Percentiles rank a stretch among this genome's conserved stretches.
Evolutionary conservation across 2,797 vertebrate species (phyloP).

Genomic region (Leptoclinus maculatus): DNA sequence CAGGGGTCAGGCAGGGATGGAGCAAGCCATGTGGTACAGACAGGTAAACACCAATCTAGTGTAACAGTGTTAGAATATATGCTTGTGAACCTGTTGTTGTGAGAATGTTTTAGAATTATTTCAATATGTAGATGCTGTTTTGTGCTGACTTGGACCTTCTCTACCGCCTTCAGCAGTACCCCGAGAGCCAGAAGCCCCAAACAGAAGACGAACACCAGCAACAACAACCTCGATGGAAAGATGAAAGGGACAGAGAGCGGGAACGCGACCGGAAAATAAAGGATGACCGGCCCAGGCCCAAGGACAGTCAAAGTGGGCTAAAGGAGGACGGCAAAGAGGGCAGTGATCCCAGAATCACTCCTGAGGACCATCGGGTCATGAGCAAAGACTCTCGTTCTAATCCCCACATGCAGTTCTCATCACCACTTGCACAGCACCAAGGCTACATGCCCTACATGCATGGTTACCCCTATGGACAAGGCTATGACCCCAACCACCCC

Average conservation of each 20-base stretch:
- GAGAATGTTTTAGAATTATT: slow-evolving; percentile 10
- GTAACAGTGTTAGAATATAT: background rate
- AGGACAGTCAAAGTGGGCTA: slow-evolving; percentile 84
- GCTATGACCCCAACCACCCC: slow-evolving; percentile 94
- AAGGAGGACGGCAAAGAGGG: slow-evolving; percentile 93
- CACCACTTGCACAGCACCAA: slow-evolving; percentile 94
- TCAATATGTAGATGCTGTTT: background rate
- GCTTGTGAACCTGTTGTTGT: slow-evolving; percentile 4
- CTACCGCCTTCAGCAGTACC: slow-evolving; percentile 87
- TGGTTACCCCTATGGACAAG: slow-evolving; percentile 95
- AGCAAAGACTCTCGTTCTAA: slow-evolving; percentile 92
- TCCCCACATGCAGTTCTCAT: slow-evolving; percentile 93
- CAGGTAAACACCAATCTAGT: slow-evolving; percentile 85
- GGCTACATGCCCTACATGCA: slow-evolving; percentile 97
- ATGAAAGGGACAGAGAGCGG: slow-evolving; percentile 83
- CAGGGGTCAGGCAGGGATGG: slow-evolving; percentile 89
- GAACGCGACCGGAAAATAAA: slow-evolving; percentile 90
- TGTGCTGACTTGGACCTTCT: slow-evolving; percentile 83
- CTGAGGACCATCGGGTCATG: slow-evolving; percentile 89
- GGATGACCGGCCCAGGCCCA: slow-evolving; percentile 90
- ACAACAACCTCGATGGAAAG: slow-evolving; percentile 91
- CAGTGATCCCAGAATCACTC: slow-evolving; percentile 85
- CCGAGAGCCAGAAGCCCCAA: slow-evolving; percentile 86
- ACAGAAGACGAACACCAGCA: slow-evolving; percentile 80
- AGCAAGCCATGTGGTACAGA: slow-evolving; percentile 95